Conservation (phyloP, 2,113 vertebrate genomes). For the Upupa epops region DNA sequence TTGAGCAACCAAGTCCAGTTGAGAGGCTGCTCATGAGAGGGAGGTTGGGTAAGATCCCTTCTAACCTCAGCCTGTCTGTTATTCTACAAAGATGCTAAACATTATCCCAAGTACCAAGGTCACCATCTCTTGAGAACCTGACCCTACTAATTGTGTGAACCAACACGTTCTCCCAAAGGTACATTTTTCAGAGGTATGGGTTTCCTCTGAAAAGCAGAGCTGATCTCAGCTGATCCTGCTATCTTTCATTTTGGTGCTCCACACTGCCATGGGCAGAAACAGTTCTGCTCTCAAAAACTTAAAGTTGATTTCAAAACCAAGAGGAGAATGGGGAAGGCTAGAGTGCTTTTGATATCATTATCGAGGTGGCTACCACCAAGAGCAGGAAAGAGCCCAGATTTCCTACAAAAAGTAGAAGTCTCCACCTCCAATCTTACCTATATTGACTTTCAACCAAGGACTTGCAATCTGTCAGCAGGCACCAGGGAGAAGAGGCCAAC, state of each 20-base stretch:
- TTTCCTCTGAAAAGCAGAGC: background rate
- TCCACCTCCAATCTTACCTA: background rate
- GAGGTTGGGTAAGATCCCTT: no score
- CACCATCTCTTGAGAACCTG: background rate
- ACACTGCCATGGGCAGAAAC: background rate
- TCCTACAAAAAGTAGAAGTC: background rate
- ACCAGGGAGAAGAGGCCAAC: no score
- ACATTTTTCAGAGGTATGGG: background rate
- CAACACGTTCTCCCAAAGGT: background rate
- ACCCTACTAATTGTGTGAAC: rapidly evolving
- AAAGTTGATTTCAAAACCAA: background rate
- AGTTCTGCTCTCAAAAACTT: background rate
- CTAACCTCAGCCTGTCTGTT: no score
- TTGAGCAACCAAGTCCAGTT: no score
- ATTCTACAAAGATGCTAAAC: background rate
- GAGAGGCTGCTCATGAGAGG: no score
- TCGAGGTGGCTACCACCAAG: background rate
- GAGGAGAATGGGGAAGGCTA: background rate
- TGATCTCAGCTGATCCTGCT: background rate
- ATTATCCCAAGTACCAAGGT: background rate
- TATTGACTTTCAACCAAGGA: background rate
- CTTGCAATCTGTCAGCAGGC: no score
- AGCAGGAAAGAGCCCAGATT: background rate
- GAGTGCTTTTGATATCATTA: background rate
- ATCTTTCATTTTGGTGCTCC: background rate